Percentiles rank a stretch among this genome's conserved stretches.
Conservation (phyloP, 1,140 invertebrate genomes). For the Cherax quadricarinatus region DNA sequence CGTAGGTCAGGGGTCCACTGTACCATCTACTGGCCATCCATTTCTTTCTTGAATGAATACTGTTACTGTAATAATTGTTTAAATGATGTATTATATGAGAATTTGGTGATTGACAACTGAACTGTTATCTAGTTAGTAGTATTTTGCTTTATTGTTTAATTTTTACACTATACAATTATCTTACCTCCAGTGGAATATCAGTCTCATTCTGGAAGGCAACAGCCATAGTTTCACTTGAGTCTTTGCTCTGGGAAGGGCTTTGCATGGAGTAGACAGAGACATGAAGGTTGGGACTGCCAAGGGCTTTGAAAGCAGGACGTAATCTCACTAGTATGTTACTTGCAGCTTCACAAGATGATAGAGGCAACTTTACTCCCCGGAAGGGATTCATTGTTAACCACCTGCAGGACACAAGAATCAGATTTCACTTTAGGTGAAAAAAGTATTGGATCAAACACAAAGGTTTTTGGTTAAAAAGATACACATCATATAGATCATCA, state of each 20-base stretch:
- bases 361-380: not conserved
- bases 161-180: not conserved
- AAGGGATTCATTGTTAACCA: not conserved
- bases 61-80: too few relatives aligned
- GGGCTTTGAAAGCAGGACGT: not conserved
- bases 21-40: too few relatives aligned
- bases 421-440: not conserved
- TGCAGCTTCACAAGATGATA: constrained; percentile 16
- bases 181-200: constrained; percentile 10
- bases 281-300: not conserved
- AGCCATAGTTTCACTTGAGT: too few relatives aligned
- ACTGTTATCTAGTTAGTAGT: too few relatives aligned
- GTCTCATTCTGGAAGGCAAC: not conserved
- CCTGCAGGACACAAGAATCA: not conserved
- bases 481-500: too few relatives aligned
- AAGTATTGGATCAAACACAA: not conserved
- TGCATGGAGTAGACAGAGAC: constrained; percentile 7
- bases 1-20: too few relatives aligned
- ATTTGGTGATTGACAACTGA: too few relatives aligned
- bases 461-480: too few relatives aligned
- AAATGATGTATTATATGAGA: too few relatives aligned
- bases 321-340: not conserved
- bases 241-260: too few relatives aligned
- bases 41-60: too few relatives aligned
- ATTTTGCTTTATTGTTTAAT: too few relatives aligned